Evolutionary conservation across 2,888 invertebrate genomes (phyloP).

Genomic region (Adineta ricciae): DNA sequence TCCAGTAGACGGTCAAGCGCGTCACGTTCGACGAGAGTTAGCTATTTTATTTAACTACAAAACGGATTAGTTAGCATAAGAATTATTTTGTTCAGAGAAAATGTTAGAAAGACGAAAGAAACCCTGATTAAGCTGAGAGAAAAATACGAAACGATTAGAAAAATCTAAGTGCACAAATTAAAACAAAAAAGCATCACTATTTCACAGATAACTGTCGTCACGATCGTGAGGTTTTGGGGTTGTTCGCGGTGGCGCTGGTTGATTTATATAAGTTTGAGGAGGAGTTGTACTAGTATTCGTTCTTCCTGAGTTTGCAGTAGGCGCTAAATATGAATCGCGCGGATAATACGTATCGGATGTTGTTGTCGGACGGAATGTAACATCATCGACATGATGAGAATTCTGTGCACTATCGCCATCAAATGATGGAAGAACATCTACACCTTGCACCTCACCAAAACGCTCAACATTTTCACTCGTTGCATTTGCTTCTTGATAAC

Average conservation of each 20-base stretch:
- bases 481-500: neutral
- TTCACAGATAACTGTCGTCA: neutral
- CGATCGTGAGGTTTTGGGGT: neutral
- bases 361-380: neutral
- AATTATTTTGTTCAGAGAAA: too few species aligned
- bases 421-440: neutral
- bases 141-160: neutral
- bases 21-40: too few species aligned
- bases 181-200: neutral
- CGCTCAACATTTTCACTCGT: neutral
- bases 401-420: neutral
- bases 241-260: neutral
- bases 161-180: neutral
- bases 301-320: neutral
- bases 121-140: too few species aligned
- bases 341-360: neutral
- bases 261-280: neutral
- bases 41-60: too few species aligned
- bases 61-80: too few species aligned
- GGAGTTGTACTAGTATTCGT: neutral
- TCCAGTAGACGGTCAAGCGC: too few species aligned
- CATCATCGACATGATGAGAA: neutral
- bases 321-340: neutral
- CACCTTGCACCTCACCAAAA: slow-evolving; percentile 8
- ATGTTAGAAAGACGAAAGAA: too few species aligned